Conservation (phyloP, 2,113 vertebrate genomes). For the Climacteris rufus region DNA sequence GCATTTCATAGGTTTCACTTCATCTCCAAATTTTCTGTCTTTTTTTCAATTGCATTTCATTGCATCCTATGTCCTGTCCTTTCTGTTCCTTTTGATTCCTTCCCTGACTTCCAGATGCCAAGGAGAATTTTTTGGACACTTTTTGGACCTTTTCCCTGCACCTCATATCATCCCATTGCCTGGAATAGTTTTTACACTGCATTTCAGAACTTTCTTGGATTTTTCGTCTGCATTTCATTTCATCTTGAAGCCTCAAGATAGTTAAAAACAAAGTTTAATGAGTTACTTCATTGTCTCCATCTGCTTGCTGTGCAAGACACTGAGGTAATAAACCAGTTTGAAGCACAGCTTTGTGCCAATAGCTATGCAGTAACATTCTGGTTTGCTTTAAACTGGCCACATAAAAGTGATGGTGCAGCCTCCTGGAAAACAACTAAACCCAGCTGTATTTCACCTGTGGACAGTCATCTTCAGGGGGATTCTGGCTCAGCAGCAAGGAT, state of each 20-base stretch:
- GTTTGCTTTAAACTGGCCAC: background rate
- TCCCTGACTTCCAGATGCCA: too few species aligned
- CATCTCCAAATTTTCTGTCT: too few species aligned
- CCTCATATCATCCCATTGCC: too few species aligned
- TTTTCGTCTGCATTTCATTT: too few species aligned
- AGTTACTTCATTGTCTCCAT: background rate
- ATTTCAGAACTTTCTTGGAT: too few species aligned
- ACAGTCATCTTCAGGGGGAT: background rate
- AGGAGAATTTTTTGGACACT: too few species aligned
- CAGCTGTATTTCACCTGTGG: background rate
- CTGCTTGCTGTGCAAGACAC: background rate
- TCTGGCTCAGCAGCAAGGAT: background rate
- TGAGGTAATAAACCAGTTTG: background rate
- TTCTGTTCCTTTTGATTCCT: too few species aligned
- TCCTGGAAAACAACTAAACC: background rate
- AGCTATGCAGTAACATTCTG: background rate
- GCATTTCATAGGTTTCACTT: too few species aligned
- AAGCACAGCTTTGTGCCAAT: background rate
- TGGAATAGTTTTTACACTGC: too few species aligned
- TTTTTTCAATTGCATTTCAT: too few species aligned
- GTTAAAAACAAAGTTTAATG: background rate
- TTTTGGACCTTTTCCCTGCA: too few species aligned
- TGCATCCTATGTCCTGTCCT: too few species aligned
- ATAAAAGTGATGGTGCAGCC: background rate
- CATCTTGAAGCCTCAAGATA: background rate